Conservation (phyloP, 2,113 vertebrate species). For the Beaufortia kweichowensis region DNA sequence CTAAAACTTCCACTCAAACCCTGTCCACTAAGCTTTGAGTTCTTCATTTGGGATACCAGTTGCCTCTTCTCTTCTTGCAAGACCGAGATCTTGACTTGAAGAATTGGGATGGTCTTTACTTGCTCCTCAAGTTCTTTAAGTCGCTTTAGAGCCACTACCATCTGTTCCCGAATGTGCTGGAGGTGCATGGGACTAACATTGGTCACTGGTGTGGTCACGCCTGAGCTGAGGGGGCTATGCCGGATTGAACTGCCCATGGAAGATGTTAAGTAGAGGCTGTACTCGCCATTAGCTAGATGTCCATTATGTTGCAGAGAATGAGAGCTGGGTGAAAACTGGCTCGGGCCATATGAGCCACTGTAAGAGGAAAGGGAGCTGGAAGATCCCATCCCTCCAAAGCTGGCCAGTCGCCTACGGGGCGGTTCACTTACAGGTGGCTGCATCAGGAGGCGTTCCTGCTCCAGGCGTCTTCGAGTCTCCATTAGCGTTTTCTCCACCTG, state of each 20-base stretch:
- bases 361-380: constrained; percentile 88
- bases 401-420: constrained; percentile 87
- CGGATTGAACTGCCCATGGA: constrained; percentile 91
- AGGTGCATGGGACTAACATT: constrained; percentile 92
- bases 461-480: constrained; percentile 91
- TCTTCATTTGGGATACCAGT: constrained; percentile 84
- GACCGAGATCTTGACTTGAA: constrained; percentile 96
- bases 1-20: constrained; percentile 73
- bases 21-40: constrained; percentile 71
- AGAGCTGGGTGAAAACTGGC: constrained; percentile 71
- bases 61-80: constrained; percentile 95
- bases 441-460: constrained; percentile 89
- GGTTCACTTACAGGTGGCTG: constrained; percentile 77
- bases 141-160: constrained; percentile 89
- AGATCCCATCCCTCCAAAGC: constrained; percentile 91
- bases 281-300: constrained; percentile 81
- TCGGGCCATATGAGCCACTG: constrained; percentile 77
- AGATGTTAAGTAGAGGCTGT: constrained; percentile 74
- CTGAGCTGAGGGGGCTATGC: constrained; percentile 93
- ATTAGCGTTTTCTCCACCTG: constrained; percentile 97
- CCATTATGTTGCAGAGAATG: constrained; percentile 82
- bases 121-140: constrained; percentile 95
- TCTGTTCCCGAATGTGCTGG: constrained; percentile 95
- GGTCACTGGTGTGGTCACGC: constrained; percentile 89
- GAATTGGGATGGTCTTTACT: constrained; percentile 90